A percentile compares a stretch with the other conserved stretches of the same genome.
These are phyloP conservation scores for Pterostichus madidus DNA, from an alignment of 2,888 invertebrate genomes.

Conservation along the genomic window DNA sequence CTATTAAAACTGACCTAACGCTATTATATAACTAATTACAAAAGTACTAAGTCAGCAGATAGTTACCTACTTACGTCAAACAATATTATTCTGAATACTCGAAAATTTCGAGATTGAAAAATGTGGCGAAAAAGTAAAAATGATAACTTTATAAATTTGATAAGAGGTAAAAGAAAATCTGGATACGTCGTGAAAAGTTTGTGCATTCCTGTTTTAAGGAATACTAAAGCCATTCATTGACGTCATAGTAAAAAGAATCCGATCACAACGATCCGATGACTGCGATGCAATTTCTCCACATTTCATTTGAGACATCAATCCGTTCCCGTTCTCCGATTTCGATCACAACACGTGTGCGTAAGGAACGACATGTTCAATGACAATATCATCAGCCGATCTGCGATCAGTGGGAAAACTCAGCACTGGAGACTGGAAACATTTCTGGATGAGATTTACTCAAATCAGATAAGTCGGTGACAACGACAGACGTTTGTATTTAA, in stretches of 20 bases:
- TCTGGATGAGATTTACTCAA: conserved; percentile 27
- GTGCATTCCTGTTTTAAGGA: too few relatives aligned
- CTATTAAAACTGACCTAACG: too few relatives aligned
- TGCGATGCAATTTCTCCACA: conserved; percentile 46
- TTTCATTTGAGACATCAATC: conserved; percentile 53
- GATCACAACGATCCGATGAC: conserved; percentile 16
- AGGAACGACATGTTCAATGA: conserved; percentile 33
- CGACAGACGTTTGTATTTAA: conserved; percentile 50
- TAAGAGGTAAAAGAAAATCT: not conserved
- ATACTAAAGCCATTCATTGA: conserved; percentile 28
- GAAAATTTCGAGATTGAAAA: too few relatives aligned
- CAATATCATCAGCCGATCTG: conserved; percentile 36
- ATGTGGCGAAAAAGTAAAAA: too few relatives aligned
- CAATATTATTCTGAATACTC: too few relatives aligned
- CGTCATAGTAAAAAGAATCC: conserved; percentile 39
- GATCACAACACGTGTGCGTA: conserved; percentile 29
- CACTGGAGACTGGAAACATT: not conserved
- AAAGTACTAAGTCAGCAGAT: too few relatives aligned
- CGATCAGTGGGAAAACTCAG: not conserved
- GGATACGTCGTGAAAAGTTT: too few relatives aligned
- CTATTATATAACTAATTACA: too few relatives aligned
- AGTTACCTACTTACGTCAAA: too few relatives aligned
- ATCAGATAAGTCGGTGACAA: conserved; percentile 40
- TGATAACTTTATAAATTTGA: not conserved
- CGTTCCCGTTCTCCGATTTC: conserved; percentile 1